Percentiles rank a stretch among this genome's conserved stretches.
These are phyloP conservation scores for Sterna hirundo DNA, from an alignment of 2,113 vertebrate genomes.

Conservation along the genomic window DNA sequence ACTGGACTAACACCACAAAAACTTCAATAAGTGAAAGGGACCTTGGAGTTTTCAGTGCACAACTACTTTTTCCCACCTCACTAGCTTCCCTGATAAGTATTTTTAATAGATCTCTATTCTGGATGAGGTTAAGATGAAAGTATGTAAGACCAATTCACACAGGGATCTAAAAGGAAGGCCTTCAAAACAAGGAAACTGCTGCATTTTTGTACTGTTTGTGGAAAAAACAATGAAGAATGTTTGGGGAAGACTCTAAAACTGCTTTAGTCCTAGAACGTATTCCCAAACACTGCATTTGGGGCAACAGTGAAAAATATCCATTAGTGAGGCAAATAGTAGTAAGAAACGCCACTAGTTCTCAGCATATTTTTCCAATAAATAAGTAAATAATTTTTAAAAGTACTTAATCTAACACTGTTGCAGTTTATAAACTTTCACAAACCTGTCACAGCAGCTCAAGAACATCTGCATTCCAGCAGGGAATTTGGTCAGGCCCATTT, in stretches of 20 bases:
- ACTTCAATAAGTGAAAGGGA: background rate
- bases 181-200: background rate
- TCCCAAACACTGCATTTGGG: background rate
- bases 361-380: background rate
- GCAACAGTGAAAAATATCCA: background rate
- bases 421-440: background rate
- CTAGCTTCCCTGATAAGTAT: background rate
- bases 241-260: background rate
- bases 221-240: background rate
- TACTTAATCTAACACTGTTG: background rate
- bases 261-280: background rate
- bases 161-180: background rate
- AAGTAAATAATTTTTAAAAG: background rate
- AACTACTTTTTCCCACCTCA: background rate
- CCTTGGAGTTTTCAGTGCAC: background rate
- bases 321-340: background rate
- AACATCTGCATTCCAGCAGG: background rate
- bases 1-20: background rate
- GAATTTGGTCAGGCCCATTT: background rate
- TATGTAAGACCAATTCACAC: background rate
- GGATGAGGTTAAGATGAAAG: background rate
- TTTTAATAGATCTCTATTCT: background rate
- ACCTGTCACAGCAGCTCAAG: background rate
- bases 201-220: background rate
- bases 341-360: background rate